Evolutionary conservation across 2,888 invertebrate genomes (phyloP).

Genomic region (Dione vanillae): DNA sequence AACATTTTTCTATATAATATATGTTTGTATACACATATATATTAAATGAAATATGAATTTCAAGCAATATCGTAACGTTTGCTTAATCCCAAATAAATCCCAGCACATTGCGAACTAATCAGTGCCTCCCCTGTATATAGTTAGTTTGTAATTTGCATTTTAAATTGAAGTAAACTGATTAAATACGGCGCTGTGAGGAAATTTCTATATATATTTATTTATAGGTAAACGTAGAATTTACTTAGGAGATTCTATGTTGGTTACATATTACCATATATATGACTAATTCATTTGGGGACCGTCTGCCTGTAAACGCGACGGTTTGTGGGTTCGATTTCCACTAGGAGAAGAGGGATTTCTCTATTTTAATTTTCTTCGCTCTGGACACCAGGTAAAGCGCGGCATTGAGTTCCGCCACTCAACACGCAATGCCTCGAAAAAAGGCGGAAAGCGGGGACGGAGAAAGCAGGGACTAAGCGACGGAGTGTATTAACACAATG

Average conservation of each 20-base stretch:
- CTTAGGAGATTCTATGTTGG: not conserved
- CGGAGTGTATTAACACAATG: too few relatives aligned
- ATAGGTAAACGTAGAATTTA: not conserved
- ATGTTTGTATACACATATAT: too few relatives aligned
- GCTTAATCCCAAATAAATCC: slow-evolving; percentile 13
- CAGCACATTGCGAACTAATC: slow-evolving; percentile 24
- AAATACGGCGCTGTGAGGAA: not conserved
- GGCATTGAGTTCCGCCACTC: too few relatives aligned
- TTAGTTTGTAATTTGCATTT: slow-evolving; percentile 16
- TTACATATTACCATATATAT: not conserved
- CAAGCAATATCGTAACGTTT: not conserved
- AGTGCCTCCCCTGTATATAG: slow-evolving; percentile 14
- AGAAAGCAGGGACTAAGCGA: too few relatives aligned
- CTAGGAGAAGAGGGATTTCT: too few relatives aligned
- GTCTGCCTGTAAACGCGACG: too few relatives aligned
- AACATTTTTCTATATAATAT: too few relatives aligned
- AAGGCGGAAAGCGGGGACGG: too few relatives aligned
- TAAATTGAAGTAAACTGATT: slow-evolving; percentile 20
- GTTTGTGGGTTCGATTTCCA: too few relatives aligned
- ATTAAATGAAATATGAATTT: not conserved
- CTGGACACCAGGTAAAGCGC: too few relatives aligned
- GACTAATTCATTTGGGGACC: not conserved
- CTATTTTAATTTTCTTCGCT: too few relatives aligned
- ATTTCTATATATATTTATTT: slow-evolving; percentile 6
- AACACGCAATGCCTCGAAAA: too few relatives aligned